These are phyloP conservation scores for Centruroides sculpturatus DNA, from an alignment of 1,140 invertebrate species.

Conservation along the genomic window DNA sequence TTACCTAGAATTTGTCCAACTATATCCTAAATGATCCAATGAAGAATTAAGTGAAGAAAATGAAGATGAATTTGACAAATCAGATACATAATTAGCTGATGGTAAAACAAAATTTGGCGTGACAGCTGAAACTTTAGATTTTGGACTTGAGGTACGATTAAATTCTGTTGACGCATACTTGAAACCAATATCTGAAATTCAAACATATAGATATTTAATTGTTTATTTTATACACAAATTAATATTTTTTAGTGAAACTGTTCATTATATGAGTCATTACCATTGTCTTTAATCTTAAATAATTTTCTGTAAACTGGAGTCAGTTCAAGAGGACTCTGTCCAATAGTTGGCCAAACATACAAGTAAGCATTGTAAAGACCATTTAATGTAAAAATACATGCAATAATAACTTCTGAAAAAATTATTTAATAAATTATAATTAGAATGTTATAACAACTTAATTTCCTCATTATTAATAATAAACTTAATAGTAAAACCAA, in stretches of 20 bases:
- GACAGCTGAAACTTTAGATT: neutral
- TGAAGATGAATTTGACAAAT: neutral
- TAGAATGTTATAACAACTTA: too few relatives aligned
- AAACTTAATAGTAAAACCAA: too few relatives aligned
- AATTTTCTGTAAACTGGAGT: conserved; percentile 8
- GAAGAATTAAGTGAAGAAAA: neutral
- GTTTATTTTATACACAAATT: too few relatives aligned
- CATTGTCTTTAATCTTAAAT: conserved; percentile 14
- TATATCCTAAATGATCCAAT: conserved; percentile 4
- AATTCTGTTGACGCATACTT: neutral
- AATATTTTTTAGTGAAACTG: neutral
- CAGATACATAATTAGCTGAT: conserved; percentile 2
- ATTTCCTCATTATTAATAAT: too few relatives aligned
- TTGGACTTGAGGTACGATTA: neutral
- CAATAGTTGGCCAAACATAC: conserved; percentile 3
- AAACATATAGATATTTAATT: too few relatives aligned
- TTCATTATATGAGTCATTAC: conserved; percentile 14
- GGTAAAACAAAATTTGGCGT: neutral
- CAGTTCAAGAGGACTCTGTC: conserved; percentile 6
- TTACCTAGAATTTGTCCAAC: neutral
- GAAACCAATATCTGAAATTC: neutral
- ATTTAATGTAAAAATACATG: neutral
- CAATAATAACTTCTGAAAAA: neutral
- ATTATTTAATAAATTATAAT: too few relatives aligned
- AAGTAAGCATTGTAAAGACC: neutral